phyloP scores from a whole-genome alignment of 2,888 invertebrate species.

The Drosophila anomelani region DNA sequence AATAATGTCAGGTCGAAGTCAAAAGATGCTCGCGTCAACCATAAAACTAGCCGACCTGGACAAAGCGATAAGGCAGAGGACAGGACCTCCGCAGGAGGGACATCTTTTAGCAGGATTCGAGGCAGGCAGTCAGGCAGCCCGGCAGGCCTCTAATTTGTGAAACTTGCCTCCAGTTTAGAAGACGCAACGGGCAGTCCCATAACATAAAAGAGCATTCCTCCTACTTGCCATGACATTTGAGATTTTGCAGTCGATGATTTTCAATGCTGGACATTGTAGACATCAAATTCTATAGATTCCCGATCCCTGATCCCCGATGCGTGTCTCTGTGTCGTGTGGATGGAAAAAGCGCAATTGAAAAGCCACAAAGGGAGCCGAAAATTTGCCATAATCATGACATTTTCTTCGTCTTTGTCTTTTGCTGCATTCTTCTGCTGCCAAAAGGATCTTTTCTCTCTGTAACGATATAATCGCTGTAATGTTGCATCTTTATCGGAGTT shows the following conservation, averaged over 20 bases:
- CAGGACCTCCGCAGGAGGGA: conserved; percentile 66
- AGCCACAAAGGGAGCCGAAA: conserved; percentile 76
- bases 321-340: conserved; percentile 35
- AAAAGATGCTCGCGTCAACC: conserved; percentile 68
- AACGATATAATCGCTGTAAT: conserved; percentile 72
- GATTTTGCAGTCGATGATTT: conserved; percentile 80
- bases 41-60: conserved; percentile 63
- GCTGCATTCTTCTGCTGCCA: conserved; percentile 13
- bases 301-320: conserved; percentile 20
- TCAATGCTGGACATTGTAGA: conserved; percentile 59
- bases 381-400: conserved; percentile 81
- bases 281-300: conserved; percentile 32
- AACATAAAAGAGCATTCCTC: conserved; percentile 57
- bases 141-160: conserved; percentile 73
- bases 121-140: conserved; percentile 36
- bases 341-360: conserved; percentile 79
- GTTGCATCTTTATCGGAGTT: conserved; percentile 63
- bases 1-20: conserved; percentile 53
- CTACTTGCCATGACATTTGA: conserved; percentile 67
- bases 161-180: conserved; percentile 76
- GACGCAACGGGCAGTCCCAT: conserved; percentile 50
- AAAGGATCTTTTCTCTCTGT: conserved; percentile 43
- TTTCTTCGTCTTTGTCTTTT: conserved; percentile 46
- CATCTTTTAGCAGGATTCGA: conserved; percentile 39
- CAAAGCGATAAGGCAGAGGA: conserved; percentile 57